These are phyloP conservation scores for Yponomeuta plumbellus DNA, from an alignment of 2,888 invertebrate species.

Conservation along the genomic window DNA sequence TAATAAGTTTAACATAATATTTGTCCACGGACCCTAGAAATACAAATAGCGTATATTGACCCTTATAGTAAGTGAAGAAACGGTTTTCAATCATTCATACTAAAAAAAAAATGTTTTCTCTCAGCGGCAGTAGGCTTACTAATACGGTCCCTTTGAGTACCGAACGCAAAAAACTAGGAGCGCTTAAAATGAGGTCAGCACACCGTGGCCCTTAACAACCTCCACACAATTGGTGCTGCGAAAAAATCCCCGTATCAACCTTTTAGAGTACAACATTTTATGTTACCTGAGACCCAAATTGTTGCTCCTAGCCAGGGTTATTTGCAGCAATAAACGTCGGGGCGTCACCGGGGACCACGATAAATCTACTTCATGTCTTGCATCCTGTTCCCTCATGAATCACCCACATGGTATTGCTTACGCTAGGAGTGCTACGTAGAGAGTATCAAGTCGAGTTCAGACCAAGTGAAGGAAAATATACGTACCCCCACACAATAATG, in stretches of 20 bases:
- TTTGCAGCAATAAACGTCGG: slow-evolving; percentile 61
- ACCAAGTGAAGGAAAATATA: not conserved
- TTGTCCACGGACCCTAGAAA: too few relatives aligned
- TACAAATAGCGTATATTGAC: too few relatives aligned
- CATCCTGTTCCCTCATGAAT: slow-evolving; percentile 50
- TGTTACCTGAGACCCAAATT: slow-evolving; percentile 12
- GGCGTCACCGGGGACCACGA: slow-evolving; percentile 46
- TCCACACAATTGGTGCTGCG: not conserved
- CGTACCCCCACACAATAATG: not conserved
- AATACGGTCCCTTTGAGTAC: too few relatives aligned
- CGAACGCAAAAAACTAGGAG: not conserved
- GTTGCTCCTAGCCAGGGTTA: slow-evolving; percentile 28
- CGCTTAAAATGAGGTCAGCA: not conserved
- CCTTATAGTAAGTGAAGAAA: too few relatives aligned
- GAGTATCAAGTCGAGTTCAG: not conserved
- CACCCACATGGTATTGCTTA: slow-evolving; percentile 31
- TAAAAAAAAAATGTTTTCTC: too few relatives aligned
- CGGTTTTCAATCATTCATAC: too few relatives aligned
- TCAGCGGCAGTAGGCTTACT: too few relatives aligned
- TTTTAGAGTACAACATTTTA: slow-evolving; percentile 10
- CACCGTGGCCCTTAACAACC: not conserved
- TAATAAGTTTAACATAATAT: too few relatives aligned
- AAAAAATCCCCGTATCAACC: not conserved
- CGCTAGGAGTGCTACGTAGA: slow-evolving; percentile 3
- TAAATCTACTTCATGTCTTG: slow-evolving; percentile 52